phyloP scores from a whole-genome alignment of 53 echinoderm and acorn worm genomes.

The Luidia sarsii region DNA sequence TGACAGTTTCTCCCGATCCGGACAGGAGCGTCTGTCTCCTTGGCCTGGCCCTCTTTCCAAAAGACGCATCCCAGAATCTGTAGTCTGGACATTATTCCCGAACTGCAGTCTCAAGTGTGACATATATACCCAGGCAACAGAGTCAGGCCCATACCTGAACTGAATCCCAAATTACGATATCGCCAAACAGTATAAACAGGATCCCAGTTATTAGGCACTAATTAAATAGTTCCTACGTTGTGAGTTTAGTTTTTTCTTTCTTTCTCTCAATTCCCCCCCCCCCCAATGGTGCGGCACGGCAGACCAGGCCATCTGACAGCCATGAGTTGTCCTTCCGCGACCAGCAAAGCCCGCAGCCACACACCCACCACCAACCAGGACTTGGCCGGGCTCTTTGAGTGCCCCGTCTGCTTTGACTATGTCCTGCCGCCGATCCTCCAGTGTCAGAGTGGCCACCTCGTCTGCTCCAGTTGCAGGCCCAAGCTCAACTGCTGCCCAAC shows the following conservation, averaged over 20 bases:
- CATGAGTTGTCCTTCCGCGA: conserved; percentile 89
- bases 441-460: conserved; percentile 98
- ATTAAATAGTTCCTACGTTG: conserved; percentile 55
- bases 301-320: conserved; percentile 54
- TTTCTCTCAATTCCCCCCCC: background rate
- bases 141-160: no score
- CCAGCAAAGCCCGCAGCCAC: conserved; percentile 92
- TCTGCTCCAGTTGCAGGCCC: conserved; percentile 96
- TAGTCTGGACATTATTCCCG: no score
- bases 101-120: no score
- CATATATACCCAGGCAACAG: no score
- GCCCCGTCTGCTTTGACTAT: conserved; percentile 99
- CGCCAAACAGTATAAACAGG: conserved; percentile 54
- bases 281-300: background rate
- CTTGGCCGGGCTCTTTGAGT: conserved; percentile 96
- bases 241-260: background rate
- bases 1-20: no score
- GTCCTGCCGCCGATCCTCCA: conserved; percentile 97
- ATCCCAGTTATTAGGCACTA: conserved; percentile 30
- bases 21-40: no score
- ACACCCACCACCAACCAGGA: conserved; percentile 99
- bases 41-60: no score
- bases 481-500: conserved; percentile 96
- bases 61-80: no score
- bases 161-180: no score